Conservation (phyloP, 2,797 vertebrate species). For the Pampus argenteus region DNA sequence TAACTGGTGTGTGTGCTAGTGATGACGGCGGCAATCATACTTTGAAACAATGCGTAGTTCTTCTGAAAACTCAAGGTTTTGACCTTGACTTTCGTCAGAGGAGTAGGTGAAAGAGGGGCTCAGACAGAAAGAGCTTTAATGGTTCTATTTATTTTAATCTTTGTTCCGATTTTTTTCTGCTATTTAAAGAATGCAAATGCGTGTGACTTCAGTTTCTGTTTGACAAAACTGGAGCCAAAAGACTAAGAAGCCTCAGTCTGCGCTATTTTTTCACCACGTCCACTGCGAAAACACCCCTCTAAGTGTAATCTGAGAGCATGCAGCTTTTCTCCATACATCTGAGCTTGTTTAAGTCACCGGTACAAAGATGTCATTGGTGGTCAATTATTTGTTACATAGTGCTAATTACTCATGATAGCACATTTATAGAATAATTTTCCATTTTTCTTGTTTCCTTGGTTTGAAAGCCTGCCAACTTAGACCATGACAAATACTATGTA, state of each 20-base stretch:
- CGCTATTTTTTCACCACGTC: neutral
- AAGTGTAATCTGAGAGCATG: constrained; percentile 28
- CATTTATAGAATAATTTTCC: constrained; percentile 2
- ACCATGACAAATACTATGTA: constrained; percentile 12
- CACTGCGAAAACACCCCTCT: neutral
- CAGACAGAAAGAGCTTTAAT: neutral
- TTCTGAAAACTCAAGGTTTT: constrained; percentile 36
- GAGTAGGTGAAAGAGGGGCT: no score
- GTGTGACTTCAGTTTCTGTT: constrained; percentile 6
- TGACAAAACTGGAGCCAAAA: neutral
- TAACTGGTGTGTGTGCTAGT: constrained; percentile 1
- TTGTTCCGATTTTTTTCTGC: neutral
- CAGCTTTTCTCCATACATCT: constrained; percentile 12
- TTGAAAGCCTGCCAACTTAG: constrained; percentile 12
- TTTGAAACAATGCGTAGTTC: constrained; percentile 26
- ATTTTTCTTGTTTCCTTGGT: constrained; percentile 1
- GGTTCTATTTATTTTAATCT: no score
- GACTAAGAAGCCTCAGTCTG: neutral
- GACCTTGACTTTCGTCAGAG: constrained; percentile 14
- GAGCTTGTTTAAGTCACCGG: constrained; percentile 29
- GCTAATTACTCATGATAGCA: constrained; percentile 3
- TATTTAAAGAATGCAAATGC: neutral
- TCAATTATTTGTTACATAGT: neutral
- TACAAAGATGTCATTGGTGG: constrained; percentile 25
- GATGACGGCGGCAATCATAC: constrained; percentile 26